A percentile compares a stretch with the other conserved stretches of the same genome.
Conservation (phyloP, 2,113 vertebrate species). For the Mesembrinibis cayennensis region DNA sequence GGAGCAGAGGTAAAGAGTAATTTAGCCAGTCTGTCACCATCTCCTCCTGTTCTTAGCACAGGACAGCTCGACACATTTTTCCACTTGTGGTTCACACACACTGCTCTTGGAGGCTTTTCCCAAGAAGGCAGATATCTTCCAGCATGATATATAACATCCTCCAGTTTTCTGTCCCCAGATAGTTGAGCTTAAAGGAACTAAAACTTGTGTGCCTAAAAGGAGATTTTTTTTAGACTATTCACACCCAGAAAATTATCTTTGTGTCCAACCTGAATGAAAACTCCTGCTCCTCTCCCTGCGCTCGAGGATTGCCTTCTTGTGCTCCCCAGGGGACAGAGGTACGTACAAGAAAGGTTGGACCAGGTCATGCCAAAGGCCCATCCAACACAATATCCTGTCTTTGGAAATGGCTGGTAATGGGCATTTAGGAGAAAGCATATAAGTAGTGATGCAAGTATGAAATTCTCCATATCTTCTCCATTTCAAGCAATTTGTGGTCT, state of each 20-base stretch:
- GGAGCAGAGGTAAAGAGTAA: background rate
- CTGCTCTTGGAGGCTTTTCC: background rate
- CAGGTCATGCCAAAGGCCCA: background rate
- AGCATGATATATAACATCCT: background rate
- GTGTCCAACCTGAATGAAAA: background rate
- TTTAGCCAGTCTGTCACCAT: background rate
- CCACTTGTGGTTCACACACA: background rate
- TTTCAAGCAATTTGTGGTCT: slow-evolving; percentile 64
- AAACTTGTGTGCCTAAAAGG: background rate
- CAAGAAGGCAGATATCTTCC: background rate
- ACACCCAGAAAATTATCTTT: background rate
- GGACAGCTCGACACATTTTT: background rate
- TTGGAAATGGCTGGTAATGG: background rate
- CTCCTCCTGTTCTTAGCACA: background rate
- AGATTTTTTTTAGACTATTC: background rate
- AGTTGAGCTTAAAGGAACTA: background rate
- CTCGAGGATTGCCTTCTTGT: background rate
- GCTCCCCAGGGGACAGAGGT: background rate
- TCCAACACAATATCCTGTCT: background rate
- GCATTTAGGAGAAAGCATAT: background rate
- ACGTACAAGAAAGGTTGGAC: background rate
- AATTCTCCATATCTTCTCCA: slow-evolving; percentile 43
- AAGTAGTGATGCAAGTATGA: slow-evolving; percentile 28
- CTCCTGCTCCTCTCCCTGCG: background rate
- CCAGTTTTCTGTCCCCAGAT: background rate